Conservation (phyloP, 2,888 invertebrate genomes). For the Theretra japonica region DNA sequence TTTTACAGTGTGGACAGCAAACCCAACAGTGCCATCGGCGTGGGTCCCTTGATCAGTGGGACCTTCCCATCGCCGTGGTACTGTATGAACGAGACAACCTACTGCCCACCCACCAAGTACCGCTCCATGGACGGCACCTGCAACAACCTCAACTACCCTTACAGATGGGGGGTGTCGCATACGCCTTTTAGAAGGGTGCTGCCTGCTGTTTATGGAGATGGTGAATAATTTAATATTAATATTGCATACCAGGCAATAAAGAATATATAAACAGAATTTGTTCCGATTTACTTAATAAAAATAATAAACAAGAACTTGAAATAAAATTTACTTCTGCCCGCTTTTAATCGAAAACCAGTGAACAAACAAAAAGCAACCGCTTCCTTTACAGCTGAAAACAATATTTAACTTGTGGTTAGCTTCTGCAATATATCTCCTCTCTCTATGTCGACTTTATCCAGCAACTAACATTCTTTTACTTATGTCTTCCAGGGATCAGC, state of each 20-base stretch:
- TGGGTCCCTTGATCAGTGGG: slow-evolving; percentile 64
- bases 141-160: slow-evolving; percentile 88
- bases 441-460: neutral
- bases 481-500: slow-evolving; percentile 81
- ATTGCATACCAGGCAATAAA: neutral
- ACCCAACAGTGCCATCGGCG: slow-evolving; percentile 62
- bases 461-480: too few species aligned
- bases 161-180: slow-evolving; percentile 89
- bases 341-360: too few species aligned
- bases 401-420: too few species aligned
- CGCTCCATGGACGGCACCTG: slow-evolving; percentile 90
- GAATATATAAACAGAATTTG: too few species aligned
- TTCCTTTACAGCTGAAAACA: too few species aligned
- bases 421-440: too few species aligned
- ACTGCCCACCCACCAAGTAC: slow-evolving; percentile 83
- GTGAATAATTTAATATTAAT: slow-evolving; percentile 66
- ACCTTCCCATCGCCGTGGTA: slow-evolving; percentile 64
- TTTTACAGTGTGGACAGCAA: neutral
- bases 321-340: too few species aligned
- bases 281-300: too few species aligned
- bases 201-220: slow-evolving; percentile 91
- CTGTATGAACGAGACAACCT: slow-evolving; percentile 55
- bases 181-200: slow-evolving; percentile 90
- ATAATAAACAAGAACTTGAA: too few species aligned
- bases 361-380: too few species aligned